phyloP scores from a whole-genome alignment of 23 tunicate species.

The Phallusia fumigata region DNA sequence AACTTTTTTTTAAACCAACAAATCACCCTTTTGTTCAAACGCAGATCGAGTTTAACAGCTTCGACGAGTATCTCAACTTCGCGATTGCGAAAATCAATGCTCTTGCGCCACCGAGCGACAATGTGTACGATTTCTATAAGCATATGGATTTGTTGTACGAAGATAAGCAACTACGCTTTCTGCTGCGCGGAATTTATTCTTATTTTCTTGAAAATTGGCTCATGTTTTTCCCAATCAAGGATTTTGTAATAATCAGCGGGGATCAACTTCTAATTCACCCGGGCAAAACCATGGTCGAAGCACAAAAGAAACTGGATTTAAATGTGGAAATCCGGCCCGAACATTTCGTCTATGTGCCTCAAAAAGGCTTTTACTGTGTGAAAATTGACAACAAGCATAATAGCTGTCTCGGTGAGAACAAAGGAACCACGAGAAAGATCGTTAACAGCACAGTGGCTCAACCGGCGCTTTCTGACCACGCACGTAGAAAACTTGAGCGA shows the following conservation, averaged over 20 bases:
- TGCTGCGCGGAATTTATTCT: background rate
- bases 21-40: too few species aligned
- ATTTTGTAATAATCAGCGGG: too few species aligned
- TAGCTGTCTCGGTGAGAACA: too few species aligned
- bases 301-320: background rate
- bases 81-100: background rate
- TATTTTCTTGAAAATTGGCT: background rate
- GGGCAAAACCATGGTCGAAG: too few species aligned
- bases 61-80: background rate
- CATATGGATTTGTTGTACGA: background rate
- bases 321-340: background rate
- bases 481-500: background rate
- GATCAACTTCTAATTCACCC: too few species aligned
- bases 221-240: too few species aligned
- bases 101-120: too few species aligned
- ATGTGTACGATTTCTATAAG: background rate
- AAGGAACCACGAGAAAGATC: background rate
- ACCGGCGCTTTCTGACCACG: background rate
- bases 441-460: background rate
- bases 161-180: background rate
- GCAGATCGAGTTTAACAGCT: background rate
- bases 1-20: too few species aligned
- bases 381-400: background rate
- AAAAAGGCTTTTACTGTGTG: background rate
- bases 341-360: background rate